Evolutionary conservation across 1,140 invertebrate genomes (phyloP), one percentile per base, ranked within the genome.

Genomic region (Bombus superbus): DNA sequence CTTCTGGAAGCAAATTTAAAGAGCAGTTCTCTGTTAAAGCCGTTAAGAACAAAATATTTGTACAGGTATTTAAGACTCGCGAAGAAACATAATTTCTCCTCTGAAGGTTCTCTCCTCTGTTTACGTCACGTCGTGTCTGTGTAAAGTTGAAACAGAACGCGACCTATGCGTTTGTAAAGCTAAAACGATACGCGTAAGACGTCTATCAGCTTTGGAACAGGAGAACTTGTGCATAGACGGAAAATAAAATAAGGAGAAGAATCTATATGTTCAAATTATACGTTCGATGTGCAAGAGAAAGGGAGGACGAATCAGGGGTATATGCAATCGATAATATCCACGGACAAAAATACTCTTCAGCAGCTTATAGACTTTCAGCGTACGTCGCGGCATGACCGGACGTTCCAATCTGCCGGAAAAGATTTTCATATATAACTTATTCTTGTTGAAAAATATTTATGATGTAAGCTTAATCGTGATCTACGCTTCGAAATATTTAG

Each of bases 251-350:
- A 62, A 76, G 76, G 72, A 68, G 72, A 59, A n/a, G 79, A 75
- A 82, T 42, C 2, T 59, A 81, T 40, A 38, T 18, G 77, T 28
- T 69, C 35, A 22, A 18, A 13, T 18, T 25, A n/a, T 57, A 59
- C 28, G 68, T 71, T 71, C 35, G 10, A n/a, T 25, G 42, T 38
- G 68, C 40, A 76, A 42, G 53, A 73, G 68, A 78, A 42, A 77
- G 86, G 78, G 80, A 86, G 87, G 76, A 83, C 64, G 76, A 81
- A 81, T 47, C 66, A 71, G 69, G 81, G 81, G 76, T 89, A 90
- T 90, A 89, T 91, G 89, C 89, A 89, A 92, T 92, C 91, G 91
- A 92, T 92, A 92, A 92, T 92, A 92, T 92, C 91, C 89, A 88
- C 80, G 89, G 85, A 92, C 91, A 91, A 92, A 92, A 92, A 92